phyloP scores from a whole-genome alignment of 2,113 vertebrate genomes.

The Tachysurus fulvidraco region DNA sequence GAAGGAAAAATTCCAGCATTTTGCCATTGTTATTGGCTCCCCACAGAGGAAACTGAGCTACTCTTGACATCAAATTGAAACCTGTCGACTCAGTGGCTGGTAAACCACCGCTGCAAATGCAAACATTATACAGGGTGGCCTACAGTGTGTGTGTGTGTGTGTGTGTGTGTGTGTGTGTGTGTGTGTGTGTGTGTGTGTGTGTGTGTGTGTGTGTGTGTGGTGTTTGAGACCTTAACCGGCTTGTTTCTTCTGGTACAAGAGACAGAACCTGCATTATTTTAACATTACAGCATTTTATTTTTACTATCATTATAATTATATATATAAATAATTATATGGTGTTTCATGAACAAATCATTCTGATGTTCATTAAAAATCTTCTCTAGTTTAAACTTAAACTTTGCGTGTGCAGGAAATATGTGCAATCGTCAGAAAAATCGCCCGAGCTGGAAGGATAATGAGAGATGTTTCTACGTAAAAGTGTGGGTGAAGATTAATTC shows the following conservation, averaged over 20 bases:
- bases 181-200: background rate
- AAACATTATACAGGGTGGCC: slow-evolving; percentile 15
- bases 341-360: background rate
- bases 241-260: too few relatives aligned
- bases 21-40: slow-evolving; percentile 29
- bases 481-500: background rate
- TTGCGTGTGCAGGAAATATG: too few relatives aligned
- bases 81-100: slow-evolving; percentile 42
- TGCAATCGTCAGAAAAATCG: too few relatives aligned
- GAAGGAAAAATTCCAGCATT: background rate
- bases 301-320: too few relatives aligned
- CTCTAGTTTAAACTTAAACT: background rate
- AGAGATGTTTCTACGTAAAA: too few relatives aligned
- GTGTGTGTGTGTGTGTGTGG: slow-evolving; percentile 1
- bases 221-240: background rate
- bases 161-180: slow-evolving; percentile 19
- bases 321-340: too few relatives aligned
- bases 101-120: slow-evolving; percentile 27
- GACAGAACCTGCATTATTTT: background rate
- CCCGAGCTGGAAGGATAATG: too few relatives aligned
- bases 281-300: background rate
- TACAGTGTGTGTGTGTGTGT: too few relatives aligned
- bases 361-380: background rate
- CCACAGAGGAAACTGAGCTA: slow-evolving; percentile 38
- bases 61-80: slow-evolving; percentile 45